Evolutionary conservation across 1,140 invertebrate genomes (phyloP).

Genomic region (Nebria ingens): DNA sequence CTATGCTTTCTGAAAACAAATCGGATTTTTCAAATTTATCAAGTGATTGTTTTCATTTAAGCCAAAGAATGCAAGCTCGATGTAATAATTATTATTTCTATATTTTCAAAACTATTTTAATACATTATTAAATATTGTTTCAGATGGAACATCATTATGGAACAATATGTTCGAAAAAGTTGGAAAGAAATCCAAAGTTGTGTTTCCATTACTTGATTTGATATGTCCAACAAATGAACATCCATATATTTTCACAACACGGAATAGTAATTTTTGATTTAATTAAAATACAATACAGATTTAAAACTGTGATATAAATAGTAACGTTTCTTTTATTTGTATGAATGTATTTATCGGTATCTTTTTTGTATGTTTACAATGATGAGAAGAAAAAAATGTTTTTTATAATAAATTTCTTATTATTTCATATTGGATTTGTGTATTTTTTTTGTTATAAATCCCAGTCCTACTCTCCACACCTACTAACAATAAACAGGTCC

Average conservation of each 20-base stretch:
- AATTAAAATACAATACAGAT: too few relatives aligned
- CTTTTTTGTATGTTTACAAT: too few relatives aligned
- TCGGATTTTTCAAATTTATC: constrained; percentile 50
- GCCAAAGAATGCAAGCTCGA: constrained; percentile 48
- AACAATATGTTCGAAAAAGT: constrained; percentile 49
- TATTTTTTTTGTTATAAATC: too few relatives aligned
- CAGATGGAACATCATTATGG: constrained; percentile 46
- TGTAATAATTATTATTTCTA: constrained; percentile 34
- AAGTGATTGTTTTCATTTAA: constrained; percentile 62
- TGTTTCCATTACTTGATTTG: constrained; percentile 21
- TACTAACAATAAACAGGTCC: too few relatives aligned
- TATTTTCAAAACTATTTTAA: constrained; percentile 8
- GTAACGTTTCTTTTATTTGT: too few relatives aligned
- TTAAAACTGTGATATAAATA: too few relatives aligned
- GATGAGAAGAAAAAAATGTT: too few relatives aligned
- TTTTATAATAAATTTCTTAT: too few relatives aligned
- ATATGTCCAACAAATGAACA: constrained; percentile 19
- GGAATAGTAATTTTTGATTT: constrained; percentile 16
- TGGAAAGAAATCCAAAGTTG: constrained; percentile 31
- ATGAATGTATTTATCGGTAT: too few relatives aligned
- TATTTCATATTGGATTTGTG: too few relatives aligned
- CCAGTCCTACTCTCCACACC: too few relatives aligned
- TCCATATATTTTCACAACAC: constrained; percentile 21
- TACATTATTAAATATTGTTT: constrained; percentile 13
- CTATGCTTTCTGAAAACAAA: constrained; percentile 24